These are phyloP conservation scores for Lamellibrachia columna DNA, from an alignment of 2,888 invertebrate species.

Conservation along the genomic window DNA sequence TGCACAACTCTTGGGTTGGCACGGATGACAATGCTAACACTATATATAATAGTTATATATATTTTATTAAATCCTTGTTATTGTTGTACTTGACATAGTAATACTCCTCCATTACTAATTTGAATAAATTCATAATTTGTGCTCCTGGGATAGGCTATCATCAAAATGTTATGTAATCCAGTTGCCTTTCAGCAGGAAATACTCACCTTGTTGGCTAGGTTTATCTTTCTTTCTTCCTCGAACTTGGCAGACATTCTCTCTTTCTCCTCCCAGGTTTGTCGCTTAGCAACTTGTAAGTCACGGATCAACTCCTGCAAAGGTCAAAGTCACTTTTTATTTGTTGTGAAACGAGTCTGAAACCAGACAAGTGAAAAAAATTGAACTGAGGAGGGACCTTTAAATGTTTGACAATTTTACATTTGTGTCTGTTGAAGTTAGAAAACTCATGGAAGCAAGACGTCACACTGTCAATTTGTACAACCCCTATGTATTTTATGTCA, in stretches of 20 bases:
- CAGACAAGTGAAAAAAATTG: background rate
- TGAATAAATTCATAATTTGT: too few species aligned
- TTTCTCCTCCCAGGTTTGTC: slow-evolving; percentile 61
- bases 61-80: too few species aligned
- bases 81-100: too few species aligned
- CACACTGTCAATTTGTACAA: background rate
- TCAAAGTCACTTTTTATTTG: background rate
- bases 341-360: background rate
- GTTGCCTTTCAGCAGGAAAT: background rate
- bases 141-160: background rate
- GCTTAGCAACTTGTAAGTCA: slow-evolving; percentile 60
- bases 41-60: too few species aligned
- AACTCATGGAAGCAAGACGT: too few species aligned
- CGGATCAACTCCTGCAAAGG: slow-evolving; percentile 52
- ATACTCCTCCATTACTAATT: too few species aligned
- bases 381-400: background rate
- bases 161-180: background rate
- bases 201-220: slow-evolving; percentile 57
- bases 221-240: slow-evolving; percentile 58
- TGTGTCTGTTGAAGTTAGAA: too few species aligned
- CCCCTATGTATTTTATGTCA: background rate
- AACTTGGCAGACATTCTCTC: slow-evolving; percentile 50
- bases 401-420: too few species aligned
- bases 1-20: too few species aligned
- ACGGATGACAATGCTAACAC: too few species aligned